Conservation (phyloP, 2,888 invertebrate genomes). For the Anthrax anthrax region DNA sequence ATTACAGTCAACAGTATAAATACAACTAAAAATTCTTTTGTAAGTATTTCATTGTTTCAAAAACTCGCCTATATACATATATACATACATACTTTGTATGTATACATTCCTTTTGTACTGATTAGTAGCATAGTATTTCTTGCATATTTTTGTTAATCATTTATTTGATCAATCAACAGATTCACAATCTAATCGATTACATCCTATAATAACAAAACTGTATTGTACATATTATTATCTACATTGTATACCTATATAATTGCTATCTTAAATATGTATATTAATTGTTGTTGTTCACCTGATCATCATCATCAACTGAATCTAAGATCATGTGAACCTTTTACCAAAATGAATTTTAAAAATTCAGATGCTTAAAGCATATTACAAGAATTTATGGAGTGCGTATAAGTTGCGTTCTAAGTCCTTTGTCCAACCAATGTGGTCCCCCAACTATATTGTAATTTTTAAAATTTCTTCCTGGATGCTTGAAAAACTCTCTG, state of each 20-base stretch:
- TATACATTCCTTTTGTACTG: too few species aligned
- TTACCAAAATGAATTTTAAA: constrained; percentile 13
- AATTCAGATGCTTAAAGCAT: constrained; percentile 17
- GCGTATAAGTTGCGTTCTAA: constrained; percentile 16
- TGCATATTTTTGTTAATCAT: neutral
- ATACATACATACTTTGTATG: too few species aligned
- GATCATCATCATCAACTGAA: neutral
- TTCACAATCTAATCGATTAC: neutral
- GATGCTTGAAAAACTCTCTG: neutral
- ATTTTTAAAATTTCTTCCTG: constrained; percentile 1
- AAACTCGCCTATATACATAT: too few species aligned
- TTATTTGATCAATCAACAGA: neutral
- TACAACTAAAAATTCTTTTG: too few species aligned
- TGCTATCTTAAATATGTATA: too few species aligned
- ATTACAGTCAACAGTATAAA: too few species aligned
- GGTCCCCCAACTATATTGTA: neutral
- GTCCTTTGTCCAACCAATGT: too few species aligned
- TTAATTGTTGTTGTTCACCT: too few species aligned
- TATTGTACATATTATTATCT: too few species aligned
- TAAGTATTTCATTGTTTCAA: too few species aligned
- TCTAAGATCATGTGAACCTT: constrained; percentile 3
- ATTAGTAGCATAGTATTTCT: too few species aligned
- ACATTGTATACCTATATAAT: too few species aligned
- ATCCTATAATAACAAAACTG: neutral
- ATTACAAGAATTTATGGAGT: constrained; percentile 15